Conservation (phyloP, 2,797 vertebrate species). For the Alauda arvensis region DNA sequence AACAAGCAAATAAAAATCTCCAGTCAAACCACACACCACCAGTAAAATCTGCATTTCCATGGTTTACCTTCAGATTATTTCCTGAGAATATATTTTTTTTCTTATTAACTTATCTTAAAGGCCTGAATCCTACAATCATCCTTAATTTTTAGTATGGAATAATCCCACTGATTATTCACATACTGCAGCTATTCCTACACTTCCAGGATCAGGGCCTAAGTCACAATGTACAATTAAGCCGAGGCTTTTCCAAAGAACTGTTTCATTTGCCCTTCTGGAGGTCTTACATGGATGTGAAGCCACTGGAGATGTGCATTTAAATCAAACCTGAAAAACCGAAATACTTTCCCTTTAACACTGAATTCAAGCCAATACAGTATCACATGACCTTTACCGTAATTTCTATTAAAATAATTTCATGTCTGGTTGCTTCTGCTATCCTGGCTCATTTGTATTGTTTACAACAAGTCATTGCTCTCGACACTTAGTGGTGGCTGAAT, state of each 20-base stretch:
- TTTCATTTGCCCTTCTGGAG: conserved; percentile 22
- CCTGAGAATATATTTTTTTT: neutral
- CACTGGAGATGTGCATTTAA: conserved; percentile 34
- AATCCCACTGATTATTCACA: neutral
- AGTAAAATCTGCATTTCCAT: conserved; percentile 1
- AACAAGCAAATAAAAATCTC: conserved; percentile 16
- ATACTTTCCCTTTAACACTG: conserved; percentile 75
- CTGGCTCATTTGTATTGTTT: conserved; percentile 80
- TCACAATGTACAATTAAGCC: conserved; percentile 31
- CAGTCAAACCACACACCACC: neutral
- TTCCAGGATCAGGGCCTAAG: conserved; percentile 17
- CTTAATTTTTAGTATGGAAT: neutral
- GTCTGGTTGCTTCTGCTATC: conserved; percentile 78
- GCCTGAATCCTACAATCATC: neutral
- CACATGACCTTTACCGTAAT: conserved; percentile 81
- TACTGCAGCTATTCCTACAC: neutral
- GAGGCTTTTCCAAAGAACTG: conserved; percentile 24
- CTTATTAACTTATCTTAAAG: conserved; percentile 14
- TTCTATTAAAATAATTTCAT: conserved; percentile 82
- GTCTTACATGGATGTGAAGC: conserved; percentile 11
- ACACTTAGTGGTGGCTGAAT: conserved; percentile 76
- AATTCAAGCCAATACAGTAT: conserved; percentile 66
- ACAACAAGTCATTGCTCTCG: conserved; percentile 78
- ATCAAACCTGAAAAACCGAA: conserved; percentile 47
- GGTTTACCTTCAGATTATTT: neutral